Percentiles rank a stretch among this genome's conserved stretches.
These are phyloP conservation scores for Eumeta japonica DNA, from an alignment of 1,140 invertebrate species.

Conservation along the genomic window DNA sequence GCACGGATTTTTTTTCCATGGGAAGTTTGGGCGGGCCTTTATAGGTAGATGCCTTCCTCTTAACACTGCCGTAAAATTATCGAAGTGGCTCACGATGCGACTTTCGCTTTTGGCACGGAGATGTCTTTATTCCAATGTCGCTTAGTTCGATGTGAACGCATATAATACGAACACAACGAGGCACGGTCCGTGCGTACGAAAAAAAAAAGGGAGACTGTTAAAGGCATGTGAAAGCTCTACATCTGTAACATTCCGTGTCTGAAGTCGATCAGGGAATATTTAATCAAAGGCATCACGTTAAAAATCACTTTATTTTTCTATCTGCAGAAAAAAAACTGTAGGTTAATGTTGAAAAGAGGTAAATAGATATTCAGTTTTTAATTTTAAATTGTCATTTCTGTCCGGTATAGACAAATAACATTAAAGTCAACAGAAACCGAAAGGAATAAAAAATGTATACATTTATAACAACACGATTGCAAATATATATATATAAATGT, in stretches of 20 bases:
- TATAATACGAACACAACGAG: background rate
- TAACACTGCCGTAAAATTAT: conserved; percentile 1
- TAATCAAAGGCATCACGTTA: background rate
- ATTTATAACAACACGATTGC: too few relatives aligned
- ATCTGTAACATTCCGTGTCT: background rate
- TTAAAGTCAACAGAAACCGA: too few relatives aligned
- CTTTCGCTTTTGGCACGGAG: background rate
- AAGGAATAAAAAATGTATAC: too few relatives aligned
- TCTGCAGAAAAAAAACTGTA: too few relatives aligned
- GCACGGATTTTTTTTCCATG: background rate
- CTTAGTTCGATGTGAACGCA: background rate
- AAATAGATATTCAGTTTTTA: conserved; percentile 1
- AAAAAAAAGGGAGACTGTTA: background rate
- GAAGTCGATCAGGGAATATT: background rate
- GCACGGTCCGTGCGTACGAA: background rate
- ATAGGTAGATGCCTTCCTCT: too few relatives aligned
- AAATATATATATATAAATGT: too few relatives aligned
- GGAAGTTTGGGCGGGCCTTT: background rate
- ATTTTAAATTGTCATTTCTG: too few relatives aligned
- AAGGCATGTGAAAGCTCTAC: background rate
- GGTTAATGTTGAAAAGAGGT: too few relatives aligned
- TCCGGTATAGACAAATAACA: too few relatives aligned
- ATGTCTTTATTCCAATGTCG: background rate
- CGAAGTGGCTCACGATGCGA: background rate
- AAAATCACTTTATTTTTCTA: background rate